Percentiles rank a stretch among this genome's conserved stretches.
Evolutionary conservation across 1,140 invertebrate genomes (phyloP).

Genomic region (Linepithema humile): DNA sequence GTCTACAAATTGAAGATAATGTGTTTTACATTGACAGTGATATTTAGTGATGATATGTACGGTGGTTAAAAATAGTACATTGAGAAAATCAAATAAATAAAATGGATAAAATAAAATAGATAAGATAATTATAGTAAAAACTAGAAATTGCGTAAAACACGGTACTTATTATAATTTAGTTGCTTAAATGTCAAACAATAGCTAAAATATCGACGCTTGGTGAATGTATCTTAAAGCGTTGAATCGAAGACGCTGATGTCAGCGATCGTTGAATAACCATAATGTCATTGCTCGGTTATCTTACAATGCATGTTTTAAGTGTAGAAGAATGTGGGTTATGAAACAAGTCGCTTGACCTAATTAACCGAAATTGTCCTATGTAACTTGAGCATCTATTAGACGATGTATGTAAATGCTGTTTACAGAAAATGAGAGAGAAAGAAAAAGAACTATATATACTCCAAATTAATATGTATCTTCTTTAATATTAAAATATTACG

Average conservation of each 20-base stretch:
- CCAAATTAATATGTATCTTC: not conserved
- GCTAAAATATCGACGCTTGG: not conserved
- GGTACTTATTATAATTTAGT: not conserved
- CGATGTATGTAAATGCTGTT: not conserved
- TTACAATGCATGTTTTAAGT: constrained; percentile 21
- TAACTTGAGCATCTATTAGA: constrained; percentile 25
- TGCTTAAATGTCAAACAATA: not conserved
- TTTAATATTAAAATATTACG: not conserved
- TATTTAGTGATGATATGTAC: not conserved
- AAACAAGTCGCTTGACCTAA: constrained; percentile 71
- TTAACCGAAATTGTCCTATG: constrained; percentile 69
- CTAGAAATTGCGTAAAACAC: not conserved
- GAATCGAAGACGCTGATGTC: constrained; percentile 29
- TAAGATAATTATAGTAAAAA: not conserved
- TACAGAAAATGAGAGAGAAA: not conserved
- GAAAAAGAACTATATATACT: not conserved
- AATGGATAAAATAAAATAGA: not conserved
- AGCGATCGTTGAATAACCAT: constrained; percentile 22
- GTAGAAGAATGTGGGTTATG: constrained; percentile 68
- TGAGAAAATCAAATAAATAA: not conserved
- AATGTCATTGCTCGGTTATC: constrained; percentile 32
- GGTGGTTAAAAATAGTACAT: not conserved
- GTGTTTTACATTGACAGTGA: not conserved
- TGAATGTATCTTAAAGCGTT: not conserved
- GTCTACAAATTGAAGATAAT: not conserved